phyloP scores from a whole-genome alignment of 2,113 vertebrate genomes.

The Eublepharis macularius region DNA sequence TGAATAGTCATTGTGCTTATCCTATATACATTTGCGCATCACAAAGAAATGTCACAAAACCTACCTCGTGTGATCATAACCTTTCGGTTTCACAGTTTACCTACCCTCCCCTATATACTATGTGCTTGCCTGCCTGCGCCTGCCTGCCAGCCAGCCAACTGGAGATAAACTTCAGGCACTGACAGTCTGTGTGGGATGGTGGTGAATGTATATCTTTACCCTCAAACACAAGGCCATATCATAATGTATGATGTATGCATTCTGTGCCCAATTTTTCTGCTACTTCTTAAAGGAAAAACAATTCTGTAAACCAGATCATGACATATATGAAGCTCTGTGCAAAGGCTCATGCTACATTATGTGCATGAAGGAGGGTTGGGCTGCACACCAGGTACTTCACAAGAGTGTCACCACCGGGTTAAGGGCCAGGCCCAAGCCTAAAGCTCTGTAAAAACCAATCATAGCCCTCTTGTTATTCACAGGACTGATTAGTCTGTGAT shows the following conservation, averaged over 20 bases:
- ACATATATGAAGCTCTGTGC: neutral
- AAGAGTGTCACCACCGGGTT: neutral
- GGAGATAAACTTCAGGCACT: neutral
- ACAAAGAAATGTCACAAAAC: too few species aligned
- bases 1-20: too few species aligned
- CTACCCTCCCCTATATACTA: too few species aligned
- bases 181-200: neutral
- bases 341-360: neutral
- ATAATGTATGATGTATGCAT: neutral
- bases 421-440: neutral
- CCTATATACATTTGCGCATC: too few species aligned
- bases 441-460: neutral
- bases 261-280: neutral
- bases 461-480: neutral
- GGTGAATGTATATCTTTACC: neutral
- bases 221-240: neutral
- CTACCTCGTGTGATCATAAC: too few species aligned
- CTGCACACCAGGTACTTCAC: neutral
- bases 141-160: too few species aligned
- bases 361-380: neutral
- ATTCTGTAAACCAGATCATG: neutral
- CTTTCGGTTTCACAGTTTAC: too few species aligned
- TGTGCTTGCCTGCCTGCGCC: too few species aligned
- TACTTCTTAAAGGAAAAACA: neutral
- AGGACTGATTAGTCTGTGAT: neutral